Conservation (phyloP, 2,797 vertebrate genomes). For the Schizothorax lantsangensis region DNA sequence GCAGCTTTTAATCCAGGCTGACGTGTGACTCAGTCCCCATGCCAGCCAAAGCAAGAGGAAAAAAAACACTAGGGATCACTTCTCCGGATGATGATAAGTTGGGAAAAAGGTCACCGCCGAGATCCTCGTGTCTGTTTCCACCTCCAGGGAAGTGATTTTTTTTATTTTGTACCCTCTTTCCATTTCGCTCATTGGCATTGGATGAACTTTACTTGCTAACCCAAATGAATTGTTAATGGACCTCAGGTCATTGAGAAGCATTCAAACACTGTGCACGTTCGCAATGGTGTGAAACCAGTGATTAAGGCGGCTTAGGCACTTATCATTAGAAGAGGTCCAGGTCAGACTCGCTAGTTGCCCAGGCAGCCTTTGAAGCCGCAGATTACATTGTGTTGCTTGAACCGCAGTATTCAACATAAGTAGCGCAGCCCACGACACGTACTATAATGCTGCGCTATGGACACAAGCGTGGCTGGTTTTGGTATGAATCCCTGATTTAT, state of each 20-base stretch:
- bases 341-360: conserved; percentile 50
- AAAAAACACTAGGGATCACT: conserved; percentile 69
- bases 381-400: conserved; percentile 52
- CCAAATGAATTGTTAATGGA: conserved; percentile 61
- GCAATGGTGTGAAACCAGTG: conserved; percentile 52
- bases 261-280: conserved; percentile 54
- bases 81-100: conserved; percentile 77
- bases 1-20: conserved; percentile 81
- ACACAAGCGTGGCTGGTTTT: conserved; percentile 51
- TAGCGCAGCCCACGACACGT: conserved; percentile 36
- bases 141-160: conserved; percentile 64
- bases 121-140: conserved; percentile 72
- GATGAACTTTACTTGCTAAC: conserved; percentile 62
- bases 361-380: conserved; percentile 36
- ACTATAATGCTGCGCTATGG: conserved; percentile 36
- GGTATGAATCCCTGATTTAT: conserved; percentile 59
- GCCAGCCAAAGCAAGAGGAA: conserved; percentile 76
- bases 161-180: conserved; percentile 60
- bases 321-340: conserved; percentile 58
- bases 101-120: conserved; percentile 75
- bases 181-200: conserved; percentile 52
- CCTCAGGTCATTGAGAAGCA: conserved; percentile 36
- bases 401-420: conserved; percentile 36
- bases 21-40: conserved; percentile 83
- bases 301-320: conserved; percentile 54